phyloP scores from a whole-genome alignment of 2,113 vertebrate species.

The Notarius lentiginosus region DNA sequence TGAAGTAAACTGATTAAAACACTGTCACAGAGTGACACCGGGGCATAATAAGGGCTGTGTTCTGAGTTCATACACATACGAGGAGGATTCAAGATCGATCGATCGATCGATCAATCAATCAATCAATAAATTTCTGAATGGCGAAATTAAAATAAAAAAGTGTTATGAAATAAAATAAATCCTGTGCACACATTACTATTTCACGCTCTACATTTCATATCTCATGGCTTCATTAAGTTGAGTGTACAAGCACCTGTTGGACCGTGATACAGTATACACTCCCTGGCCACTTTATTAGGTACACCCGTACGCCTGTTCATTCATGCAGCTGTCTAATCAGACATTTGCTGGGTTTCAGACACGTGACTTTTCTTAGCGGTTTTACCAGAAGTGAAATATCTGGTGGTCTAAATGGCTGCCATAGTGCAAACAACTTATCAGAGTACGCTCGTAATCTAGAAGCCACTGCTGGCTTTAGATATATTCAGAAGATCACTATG shows the following conservation, averaged over 20 bases:
- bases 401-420: too few species aligned
- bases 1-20: not conserved
- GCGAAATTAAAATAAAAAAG: not conserved
- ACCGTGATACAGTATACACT: not conserved
- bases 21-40: not conserved
- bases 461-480: too few species aligned
- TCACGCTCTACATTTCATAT: not conserved
- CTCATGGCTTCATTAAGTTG: not conserved
- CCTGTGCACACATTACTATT: not conserved
- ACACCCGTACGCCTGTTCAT: too few species aligned
- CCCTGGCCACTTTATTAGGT: too few species aligned
- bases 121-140: not conserved
- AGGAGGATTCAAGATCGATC: not conserved
- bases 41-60: not conserved
- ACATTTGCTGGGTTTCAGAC: too few species aligned
- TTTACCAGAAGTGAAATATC: too few species aligned
- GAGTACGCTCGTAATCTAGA: too few species aligned
- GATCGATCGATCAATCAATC: too few species aligned
- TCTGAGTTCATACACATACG: not conserved
- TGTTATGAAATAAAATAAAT: not conserved
- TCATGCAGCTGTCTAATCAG: too few species aligned
- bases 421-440: too few species aligned
- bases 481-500: too few species aligned
- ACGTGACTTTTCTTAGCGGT: too few species aligned
- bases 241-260: not conserved